Conservation (phyloP, 2,888 invertebrate species). For the Macrosoma leucophasiata region DNA sequence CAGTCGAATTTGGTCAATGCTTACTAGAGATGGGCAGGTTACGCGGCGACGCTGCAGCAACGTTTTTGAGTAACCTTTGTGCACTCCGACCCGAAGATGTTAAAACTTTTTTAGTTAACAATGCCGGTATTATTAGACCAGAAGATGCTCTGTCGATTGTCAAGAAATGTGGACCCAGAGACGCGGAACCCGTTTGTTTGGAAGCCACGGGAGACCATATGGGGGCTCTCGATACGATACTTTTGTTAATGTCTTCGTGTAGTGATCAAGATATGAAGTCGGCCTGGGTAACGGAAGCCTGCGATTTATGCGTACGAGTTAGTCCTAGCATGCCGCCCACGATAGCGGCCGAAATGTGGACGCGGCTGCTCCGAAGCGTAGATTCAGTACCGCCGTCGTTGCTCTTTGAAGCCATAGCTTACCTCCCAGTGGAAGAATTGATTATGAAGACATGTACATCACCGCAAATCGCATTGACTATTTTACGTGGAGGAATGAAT, state of each 20-base stretch:
- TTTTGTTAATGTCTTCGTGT: conserved; percentile 34
- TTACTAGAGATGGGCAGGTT: conserved; percentile 42
- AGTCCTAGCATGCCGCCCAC: conserved; percentile 40
- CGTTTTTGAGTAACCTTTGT: conserved; percentile 49
- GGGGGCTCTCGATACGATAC: conserved; percentile 49
- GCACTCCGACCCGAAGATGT: conserved; percentile 38
- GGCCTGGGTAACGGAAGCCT: conserved; percentile 36
- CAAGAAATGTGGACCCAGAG: conserved; percentile 38
- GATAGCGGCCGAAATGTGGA: conserved; percentile 43
- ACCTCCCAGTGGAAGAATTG: conserved; percentile 46
- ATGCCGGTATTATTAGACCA: conserved; percentile 52
- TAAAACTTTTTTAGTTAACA: conserved; percentile 40
- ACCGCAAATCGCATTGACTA: conserved; percentile 37
- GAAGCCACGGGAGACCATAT: conserved; percentile 57
- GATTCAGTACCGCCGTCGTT: conserved; percentile 39
- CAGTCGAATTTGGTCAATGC: conserved; percentile 42
- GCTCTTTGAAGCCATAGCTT: conserved; percentile 48
- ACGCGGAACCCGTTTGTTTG: conserved; percentile 55
- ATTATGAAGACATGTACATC: conserved; percentile 35
- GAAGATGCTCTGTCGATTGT: conserved; percentile 55
- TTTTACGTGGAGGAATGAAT: conserved; percentile 32
- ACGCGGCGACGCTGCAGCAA: conserved; percentile 43
- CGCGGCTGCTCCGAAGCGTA: conserved; percentile 37
- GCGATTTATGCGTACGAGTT: conserved; percentile 46
- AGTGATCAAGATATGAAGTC: conserved; percentile 27